Base-by-base conservation (phyloP, 2,113 vertebrate genomes). In the Anguilla japonica region DNA sequence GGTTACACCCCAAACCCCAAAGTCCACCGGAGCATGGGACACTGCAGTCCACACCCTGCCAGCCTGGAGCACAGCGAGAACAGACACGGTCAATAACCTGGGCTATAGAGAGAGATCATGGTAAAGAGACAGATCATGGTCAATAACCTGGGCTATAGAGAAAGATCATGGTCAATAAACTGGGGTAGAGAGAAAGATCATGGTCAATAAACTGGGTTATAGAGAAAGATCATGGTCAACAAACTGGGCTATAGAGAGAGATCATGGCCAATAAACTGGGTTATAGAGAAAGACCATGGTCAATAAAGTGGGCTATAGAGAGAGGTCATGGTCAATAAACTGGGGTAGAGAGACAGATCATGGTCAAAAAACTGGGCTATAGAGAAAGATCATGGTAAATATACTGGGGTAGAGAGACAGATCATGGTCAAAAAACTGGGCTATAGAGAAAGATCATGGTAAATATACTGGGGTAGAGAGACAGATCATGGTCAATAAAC, bases 11-110 rank as follows among this genome's bases (percentile, higher is more conserved):
- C 13, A 95, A 92, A 0, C 98, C 98, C 98, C 98, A 99, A 0
- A 89, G 93, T 0, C 97, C 97, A 0, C 96, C 96, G 26, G 97
- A 95, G 84, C 98, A 99, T 0, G 96, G 97, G 87, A 98, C 92
- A 63, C 96, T 94, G 82, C 98, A 99, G 88, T 98, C 97, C 9
- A 95, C 91, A 1, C 97, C 97, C 92, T 97, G 97, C 97, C 97
- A 99, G 0, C 98, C 98, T 99, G 87, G 40, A 82, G 56, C 57
- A 43, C 20, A 46, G 39, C 29, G 26, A 83, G 15, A 15, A 81
- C 20, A 87, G 20, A 85, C 40, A 83, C 57, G n/a, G 16, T 67
- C 53, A 22, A 41, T 18, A 15, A 15, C 1, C 57, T 6, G 53
- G 8, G 50, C 18, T 39, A 39, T 8, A 2, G 41, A 16, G 86